These are phyloP conservation scores for Auanema sp. DNA, from an alignment of 2,888 invertebrate species.

Conservation along the genomic window DNA sequence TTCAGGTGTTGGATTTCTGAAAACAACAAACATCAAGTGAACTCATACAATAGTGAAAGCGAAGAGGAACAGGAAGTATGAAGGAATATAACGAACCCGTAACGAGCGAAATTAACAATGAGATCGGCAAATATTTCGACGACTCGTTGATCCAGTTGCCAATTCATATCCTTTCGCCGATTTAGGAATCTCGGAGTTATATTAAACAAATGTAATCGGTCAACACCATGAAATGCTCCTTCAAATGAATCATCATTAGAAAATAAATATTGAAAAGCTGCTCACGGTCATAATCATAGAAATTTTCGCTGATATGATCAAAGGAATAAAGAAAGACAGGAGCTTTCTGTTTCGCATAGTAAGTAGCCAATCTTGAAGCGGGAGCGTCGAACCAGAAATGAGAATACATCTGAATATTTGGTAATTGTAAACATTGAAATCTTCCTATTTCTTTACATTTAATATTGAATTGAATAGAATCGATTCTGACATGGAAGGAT, in stretches of 20 bases:
- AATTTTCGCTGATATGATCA: constrained; percentile 64
- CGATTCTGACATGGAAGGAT: constrained; percentile 48
- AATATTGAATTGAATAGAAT: constrained; percentile 58
- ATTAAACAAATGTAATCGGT: constrained; percentile 63
- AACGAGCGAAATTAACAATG: constrained; percentile 59
- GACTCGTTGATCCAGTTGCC: constrained; percentile 63
- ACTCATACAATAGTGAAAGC: background rate
- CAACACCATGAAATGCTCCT: constrained; percentile 64
- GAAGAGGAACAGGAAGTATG: too few species aligned
- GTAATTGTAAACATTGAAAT: background rate
- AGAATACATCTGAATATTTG: constrained; percentile 61
- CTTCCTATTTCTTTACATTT: constrained; percentile 35
- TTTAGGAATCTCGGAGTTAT: constrained; percentile 57
- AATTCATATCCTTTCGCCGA: constrained; percentile 60
- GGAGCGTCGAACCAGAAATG: constrained; percentile 65
- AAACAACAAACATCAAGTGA: constrained; percentile 10
- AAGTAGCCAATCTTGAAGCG: constrained; percentile 56
- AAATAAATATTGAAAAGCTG: background rate
- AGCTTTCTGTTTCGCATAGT: constrained; percentile 51
- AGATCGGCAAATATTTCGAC: constrained; percentile 64
- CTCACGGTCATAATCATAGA: constrained; percentile 59
- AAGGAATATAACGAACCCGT: constrained; percentile 40
- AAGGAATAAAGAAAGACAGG: constrained; percentile 64
- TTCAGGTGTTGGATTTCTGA: constrained; percentile 62
- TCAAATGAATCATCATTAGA: constrained; percentile 7